Percentiles rank a stretch among this genome's conserved stretches.
These are phyloP conservation scores for Nicator chloris DNA, from an alignment of 2,113 vertebrate species.

Conservation along the genomic window DNA sequence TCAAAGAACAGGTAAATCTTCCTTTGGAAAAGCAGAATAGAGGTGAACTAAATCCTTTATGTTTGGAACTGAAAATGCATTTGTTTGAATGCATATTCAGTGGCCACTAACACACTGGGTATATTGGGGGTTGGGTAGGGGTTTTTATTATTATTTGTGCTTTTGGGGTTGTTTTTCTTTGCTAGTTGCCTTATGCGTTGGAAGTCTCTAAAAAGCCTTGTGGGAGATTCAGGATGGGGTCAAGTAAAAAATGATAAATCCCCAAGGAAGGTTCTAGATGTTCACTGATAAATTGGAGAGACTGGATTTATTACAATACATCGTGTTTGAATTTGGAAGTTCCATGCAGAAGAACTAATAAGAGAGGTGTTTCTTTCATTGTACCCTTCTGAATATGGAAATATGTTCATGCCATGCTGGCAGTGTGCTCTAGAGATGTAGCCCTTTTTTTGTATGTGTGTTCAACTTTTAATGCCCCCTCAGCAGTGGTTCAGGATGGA, in stretches of 20 bases:
- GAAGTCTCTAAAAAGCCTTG: neutral
- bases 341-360: neutral
- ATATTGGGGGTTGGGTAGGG: neutral
- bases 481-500: neutral
- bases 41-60: neutral
- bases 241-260: neutral
- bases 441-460: neutral
- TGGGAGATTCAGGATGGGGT: neutral
- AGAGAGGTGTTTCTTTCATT: neutral
- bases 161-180: neutral
- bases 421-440: neutral
- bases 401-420: neutral
- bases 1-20: constrained; percentile 76
- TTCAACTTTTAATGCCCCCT: neutral
- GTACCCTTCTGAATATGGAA: neutral
- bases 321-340: neutral
- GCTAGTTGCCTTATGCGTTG: neutral
- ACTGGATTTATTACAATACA: neutral
- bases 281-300: neutral
- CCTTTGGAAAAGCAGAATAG: neutral
- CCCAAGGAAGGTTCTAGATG: neutral
- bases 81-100: neutral
- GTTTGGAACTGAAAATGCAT: neutral
- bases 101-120: neutral
- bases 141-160: neutral